Base-by-base conservation (phyloP, 2,113 vertebrate species). In the Elachura formosa region DNA sequence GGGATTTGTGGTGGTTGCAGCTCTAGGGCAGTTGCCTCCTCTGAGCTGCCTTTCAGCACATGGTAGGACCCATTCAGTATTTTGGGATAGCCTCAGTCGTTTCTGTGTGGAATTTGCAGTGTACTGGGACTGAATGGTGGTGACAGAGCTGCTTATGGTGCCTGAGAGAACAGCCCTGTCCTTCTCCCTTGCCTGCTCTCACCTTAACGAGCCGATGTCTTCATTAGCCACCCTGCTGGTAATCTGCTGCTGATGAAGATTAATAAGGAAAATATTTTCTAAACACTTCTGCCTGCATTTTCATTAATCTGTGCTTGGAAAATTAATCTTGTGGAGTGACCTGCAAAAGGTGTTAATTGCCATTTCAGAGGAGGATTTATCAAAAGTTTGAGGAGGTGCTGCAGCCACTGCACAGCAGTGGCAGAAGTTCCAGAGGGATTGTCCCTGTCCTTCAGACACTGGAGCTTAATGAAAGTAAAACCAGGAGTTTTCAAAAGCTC, bases 211-310 rank as follows among this genome's bases (percentile, higher is more conserved):
- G 3, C 18, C 28, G 26, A 77, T 16, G 9, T 96, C 96, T 97
- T 96, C 96, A 96, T 96, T 72, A 97, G 90, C 92, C 22, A 9
- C 72, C 84, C 72, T 86, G 64, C 77, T 77, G 87, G 81, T 90
- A 90, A 97, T 93, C 43, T 51, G 92, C 93, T 77, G 69, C 95
- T 83, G 93, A 92, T 97, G 76, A 55, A 98, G 97, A 98, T 96
- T 94, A 97, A 98, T 95, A 96, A 96, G 77, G 95, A 96, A 97
- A 97, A 97, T 96, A 93, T 97, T 97, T 97, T 96, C 90, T 88
- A 94, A 96, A 94, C 94, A 79, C 90, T 96, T 92, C 87, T 66
- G 77, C 36, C n/a, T 36, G 87, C 68, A 0, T 94, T 95, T 97
- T 92, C 97, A 96, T 97, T 97, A 94, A 96, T 97, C 96, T 96